Evolutionary conservation across 2,113 vertebrate species (phyloP), one percentile per base, ranked within the genome.

Genomic region (Callocephalon fimbriatum): DNA sequence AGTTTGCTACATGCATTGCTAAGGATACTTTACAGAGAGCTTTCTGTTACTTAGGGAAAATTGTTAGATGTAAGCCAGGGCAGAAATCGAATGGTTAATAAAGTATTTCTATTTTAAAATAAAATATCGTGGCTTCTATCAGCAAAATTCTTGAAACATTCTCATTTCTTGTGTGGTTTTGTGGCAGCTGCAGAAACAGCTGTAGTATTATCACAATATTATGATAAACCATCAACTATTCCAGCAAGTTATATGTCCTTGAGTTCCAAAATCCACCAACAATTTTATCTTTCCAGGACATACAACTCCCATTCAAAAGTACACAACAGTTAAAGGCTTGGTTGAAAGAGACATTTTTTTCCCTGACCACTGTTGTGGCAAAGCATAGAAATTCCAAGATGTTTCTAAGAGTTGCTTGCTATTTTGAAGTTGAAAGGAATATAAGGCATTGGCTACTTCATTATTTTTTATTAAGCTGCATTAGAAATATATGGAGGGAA

Each of bases 341-440:
- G 11, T 21, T 70, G 50, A 91, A 91, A 50, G 22, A 89, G 13
- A 26, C 5, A 9, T 44, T 40, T 92, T 92, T 79, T 45, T 6
- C 35, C n/a, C 37, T 59, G 85, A 81, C 16, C 19, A 27, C 6
- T 66, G n/a, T 4, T 92, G 47, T 3, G 3, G 47, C 25, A 90
- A 88, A 88, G 32, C 19, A 59, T 5, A 48, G 47, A 75, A 75
- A 71, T 21, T 67, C 15, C 38, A 90, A 78, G 22, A 15, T 38
- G 6, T 84, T 93, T 90, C 42, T 84, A 76, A 70, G 2, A 37
- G 17, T 22, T 84, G 7, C 47, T 66, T 32, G 18, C 26, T 81
- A 59, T 47, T 87, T 87, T 70, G 54, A 87, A 78, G 6, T 50
- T 48, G 65, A 87, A 93, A 87, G 21, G 18, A 74, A 61, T 73